Conservation (phyloP, 2,797 vertebrate genomes). For the Arvicola amphibius region DNA sequence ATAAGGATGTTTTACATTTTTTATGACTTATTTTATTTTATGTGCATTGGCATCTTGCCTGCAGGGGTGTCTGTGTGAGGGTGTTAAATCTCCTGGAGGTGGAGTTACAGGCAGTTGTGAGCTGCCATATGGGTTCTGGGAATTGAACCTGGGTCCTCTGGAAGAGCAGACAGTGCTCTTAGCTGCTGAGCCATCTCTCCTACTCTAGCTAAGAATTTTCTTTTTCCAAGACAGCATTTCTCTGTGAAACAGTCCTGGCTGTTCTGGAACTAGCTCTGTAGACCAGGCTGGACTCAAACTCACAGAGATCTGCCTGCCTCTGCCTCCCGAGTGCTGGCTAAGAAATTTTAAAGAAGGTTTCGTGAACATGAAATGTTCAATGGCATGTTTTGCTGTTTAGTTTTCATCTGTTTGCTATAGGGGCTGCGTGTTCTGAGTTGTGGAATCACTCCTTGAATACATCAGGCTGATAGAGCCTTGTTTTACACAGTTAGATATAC, state of each 20-base stretch:
- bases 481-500: background rate
- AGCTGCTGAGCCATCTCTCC: background rate
- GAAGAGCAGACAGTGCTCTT: background rate
- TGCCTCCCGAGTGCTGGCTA: background rate
- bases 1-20: background rate
- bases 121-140: background rate
- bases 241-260: too few species aligned
- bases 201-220: background rate
- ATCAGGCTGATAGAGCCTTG: background rate
- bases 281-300: too few species aligned
- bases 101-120: background rate
- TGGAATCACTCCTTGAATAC: background rate
- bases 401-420: constrained; percentile 31
- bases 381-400: background rate
- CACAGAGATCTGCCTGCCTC: too few species aligned
- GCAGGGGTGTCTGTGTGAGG: background rate
- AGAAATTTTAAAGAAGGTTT: background rate
- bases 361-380: background rate
- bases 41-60: background rate
- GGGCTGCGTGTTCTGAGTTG: constrained; percentile 8
- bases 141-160: background rate
- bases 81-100: background rate
- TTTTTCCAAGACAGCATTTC: too few species aligned
- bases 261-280: too few species aligned
- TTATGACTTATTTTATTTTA: background rate